These are phyloP conservation scores for Folsomia candida DNA, from an alignment of 2,888 invertebrate genomes.

Conservation along the genomic window DNA sequence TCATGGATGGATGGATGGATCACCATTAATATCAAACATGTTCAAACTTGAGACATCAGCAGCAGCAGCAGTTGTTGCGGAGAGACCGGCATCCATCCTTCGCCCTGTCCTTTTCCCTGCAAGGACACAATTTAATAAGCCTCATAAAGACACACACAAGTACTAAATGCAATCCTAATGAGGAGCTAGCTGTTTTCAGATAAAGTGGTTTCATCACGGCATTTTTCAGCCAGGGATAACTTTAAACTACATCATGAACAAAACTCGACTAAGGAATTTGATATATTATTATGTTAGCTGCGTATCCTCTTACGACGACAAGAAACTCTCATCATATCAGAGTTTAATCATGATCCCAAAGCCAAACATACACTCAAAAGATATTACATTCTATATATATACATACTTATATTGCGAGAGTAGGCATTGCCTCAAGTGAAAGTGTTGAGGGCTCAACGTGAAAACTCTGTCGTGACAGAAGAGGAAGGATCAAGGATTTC, in stretches of 20 bases:
- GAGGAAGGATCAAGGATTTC: neutral
- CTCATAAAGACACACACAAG: neutral
- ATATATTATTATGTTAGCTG: neutral
- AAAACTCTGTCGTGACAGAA: neutral
- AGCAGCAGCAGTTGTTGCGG: no score
- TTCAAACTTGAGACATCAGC: neutral
- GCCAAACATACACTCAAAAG: no score
- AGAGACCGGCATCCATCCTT: no score
- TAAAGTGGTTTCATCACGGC: constrained; percentile 19
- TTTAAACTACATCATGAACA: constrained; percentile 31
- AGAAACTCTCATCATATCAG: no score
- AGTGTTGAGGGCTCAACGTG: neutral
- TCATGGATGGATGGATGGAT: neutral
- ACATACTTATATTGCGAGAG: no score
- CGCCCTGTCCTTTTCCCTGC: no score
- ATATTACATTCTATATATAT: no score
- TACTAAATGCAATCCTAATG: neutral
- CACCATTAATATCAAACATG: neutral
- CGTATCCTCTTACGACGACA: no score
- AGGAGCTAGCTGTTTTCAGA: constrained; percentile 15
- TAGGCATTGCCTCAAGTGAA: neutral
- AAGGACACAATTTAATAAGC: no score
- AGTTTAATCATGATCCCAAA: no score
- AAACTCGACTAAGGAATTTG: neutral
- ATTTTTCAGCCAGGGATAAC: constrained; percentile 39